phyloP scores from a whole-genome alignment of 2,113 vertebrate species.

The Guaruba guarouba region DNA sequence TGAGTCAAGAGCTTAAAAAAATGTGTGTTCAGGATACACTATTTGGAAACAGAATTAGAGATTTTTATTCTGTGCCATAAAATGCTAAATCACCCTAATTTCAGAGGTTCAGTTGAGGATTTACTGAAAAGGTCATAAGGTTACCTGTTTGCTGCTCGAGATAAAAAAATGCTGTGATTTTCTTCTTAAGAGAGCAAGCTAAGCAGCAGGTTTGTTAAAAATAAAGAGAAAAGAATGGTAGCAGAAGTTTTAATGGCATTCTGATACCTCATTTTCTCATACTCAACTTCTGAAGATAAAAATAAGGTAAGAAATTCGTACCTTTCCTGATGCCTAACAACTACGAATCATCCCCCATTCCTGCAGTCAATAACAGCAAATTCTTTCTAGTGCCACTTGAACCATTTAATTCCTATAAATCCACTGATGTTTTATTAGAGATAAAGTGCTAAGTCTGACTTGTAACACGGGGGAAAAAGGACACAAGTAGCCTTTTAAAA shows the following conservation, averaged over 20 bases:
- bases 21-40: slow-evolving; percentile 75
- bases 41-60: slow-evolving; percentile 78
- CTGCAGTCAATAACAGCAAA: background rate
- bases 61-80: slow-evolving; percentile 84
- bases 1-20: slow-evolving; percentile 78
- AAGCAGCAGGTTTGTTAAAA: slow-evolving; percentile 11
- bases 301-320: background rate
- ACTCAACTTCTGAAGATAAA: background rate
- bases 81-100: slow-evolving; percentile 75
- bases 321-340: background rate
- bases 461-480: background rate
- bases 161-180: slow-evolving; percentile 65
- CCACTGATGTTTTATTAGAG: background rate
- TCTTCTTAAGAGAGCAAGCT: slow-evolving; percentile 43
- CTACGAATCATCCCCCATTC: slow-evolving; percentile 12
- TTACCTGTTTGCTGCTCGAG: slow-evolving; percentile 70
- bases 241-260: background rate
- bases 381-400: slow-evolving; percentile 1
- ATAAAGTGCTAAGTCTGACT: background rate
- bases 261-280: background rate
- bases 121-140: slow-evolving; percentile 78
- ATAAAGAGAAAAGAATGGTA: background rate
- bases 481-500: background rate
- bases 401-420: background rate
- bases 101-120: slow-evolving; percentile 73